Evolutionary conservation across 2,113 vertebrate species (phyloP).

Genomic region (Leuciscus idus): DNA sequence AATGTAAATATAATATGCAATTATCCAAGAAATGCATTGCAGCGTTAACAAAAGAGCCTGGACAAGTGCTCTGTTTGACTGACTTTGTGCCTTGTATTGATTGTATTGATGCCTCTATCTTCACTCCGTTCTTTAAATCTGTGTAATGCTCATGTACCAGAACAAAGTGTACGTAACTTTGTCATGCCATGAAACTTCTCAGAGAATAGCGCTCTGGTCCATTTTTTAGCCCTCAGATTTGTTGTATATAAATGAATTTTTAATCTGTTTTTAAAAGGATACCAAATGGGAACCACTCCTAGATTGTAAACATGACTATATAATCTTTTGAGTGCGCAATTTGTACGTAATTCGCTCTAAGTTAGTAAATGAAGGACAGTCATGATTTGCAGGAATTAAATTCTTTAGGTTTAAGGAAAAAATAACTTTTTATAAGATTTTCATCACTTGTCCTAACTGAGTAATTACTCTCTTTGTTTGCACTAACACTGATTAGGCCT

Average conservation of each 20-base stretch:
- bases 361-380: neutral
- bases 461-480: conserved; percentile 47
- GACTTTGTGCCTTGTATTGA: conserved; percentile 11
- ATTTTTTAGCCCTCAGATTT: conserved; percentile 2
- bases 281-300: neutral
- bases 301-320: neutral
- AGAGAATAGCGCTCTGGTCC: neutral
- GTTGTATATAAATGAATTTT: neutral
- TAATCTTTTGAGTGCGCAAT: neutral
- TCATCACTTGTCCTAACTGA: neutral
- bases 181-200: neutral
- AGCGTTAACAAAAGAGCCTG: neutral
- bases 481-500: conserved; percentile 41
- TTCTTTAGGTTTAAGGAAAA: neutral
- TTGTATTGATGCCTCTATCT: neutral
- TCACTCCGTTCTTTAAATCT: neutral
- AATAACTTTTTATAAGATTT: neutral
- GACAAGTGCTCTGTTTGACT: neutral
- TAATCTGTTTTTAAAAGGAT: neutral
- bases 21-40: neutral
- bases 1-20: conserved; percentile 64
- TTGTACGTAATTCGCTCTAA: neutral
- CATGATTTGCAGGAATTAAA: neutral
- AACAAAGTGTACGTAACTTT: conserved; percentile 41
- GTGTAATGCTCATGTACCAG: conserved; percentile 3